phyloP scores from a whole-genome alignment of 1,140 invertebrate species.

The Solenopsis fugax region DNA sequence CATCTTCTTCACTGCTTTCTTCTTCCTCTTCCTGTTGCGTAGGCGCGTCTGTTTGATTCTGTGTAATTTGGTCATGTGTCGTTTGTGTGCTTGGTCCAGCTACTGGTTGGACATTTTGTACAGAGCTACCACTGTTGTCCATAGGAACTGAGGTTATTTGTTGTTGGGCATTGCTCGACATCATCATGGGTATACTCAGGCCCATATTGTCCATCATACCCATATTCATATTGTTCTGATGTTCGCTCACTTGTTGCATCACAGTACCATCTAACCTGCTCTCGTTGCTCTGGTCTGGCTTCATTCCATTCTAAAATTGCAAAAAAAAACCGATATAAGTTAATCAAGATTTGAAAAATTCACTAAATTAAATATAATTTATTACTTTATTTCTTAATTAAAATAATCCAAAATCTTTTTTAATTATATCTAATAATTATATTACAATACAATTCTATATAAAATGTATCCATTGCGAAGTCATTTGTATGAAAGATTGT shows the following conservation, averaged over 20 bases:
- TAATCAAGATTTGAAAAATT: neutral
- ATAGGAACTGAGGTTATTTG: constrained; percentile 86
- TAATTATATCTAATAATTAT: neutral
- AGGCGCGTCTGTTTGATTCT: constrained; percentile 78
- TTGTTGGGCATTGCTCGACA: constrained; percentile 81
- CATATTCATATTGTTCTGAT: constrained; percentile 83
- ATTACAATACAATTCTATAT: neutral
- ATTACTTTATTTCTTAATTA: neutral
- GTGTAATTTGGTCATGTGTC: constrained; percentile 81
- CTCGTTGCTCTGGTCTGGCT: constrained; percentile 83
- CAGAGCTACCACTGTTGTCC: constrained; percentile 80
- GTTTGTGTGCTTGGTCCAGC: constrained; percentile 83
- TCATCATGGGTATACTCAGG: constrained; percentile 83
- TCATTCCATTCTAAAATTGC: constrained; percentile 82
- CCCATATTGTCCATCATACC: constrained; percentile 84
- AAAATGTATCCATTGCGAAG: neutral
- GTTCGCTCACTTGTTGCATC: constrained; percentile 82
- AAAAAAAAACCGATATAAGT: neutral
- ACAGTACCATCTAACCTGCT: constrained; percentile 84
- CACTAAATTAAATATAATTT: neutral
- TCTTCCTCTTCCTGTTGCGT: constrained; percentile 82
- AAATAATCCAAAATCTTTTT: neutral
- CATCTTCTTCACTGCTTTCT: constrained; percentile 83
- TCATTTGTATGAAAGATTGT: neutral
- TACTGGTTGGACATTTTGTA: constrained; percentile 82